Base-by-base conservation (phyloP, 2,797 vertebrate species). In the Channa striata region DNA sequence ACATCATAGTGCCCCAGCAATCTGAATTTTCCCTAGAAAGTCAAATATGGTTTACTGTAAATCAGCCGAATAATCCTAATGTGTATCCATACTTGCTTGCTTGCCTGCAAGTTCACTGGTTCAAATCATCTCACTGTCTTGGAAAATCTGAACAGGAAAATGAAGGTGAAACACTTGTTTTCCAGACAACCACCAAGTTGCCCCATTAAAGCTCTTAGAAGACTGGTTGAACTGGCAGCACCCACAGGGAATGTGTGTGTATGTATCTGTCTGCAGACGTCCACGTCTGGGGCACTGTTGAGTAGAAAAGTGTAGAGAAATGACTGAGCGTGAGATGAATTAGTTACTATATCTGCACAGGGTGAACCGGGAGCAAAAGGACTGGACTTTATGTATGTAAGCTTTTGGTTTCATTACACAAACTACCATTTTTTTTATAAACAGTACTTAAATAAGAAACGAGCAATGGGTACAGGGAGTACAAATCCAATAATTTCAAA, bases 61-160 rank as follows among this genome's bases (percentile, higher is more conserved):
- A 88, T 86, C 78, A 74, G 72, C 69, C 56, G 34, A 82, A 77
- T 83, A 84, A 84, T 81, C 72, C 75, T 75, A 79, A 53, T 20
- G 53, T 68, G 64, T 69, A 74, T 57, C 75, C 71, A 70, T 78
- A 62, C 77, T 84, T 51, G 72, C 58, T 85, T 78, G 82, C 68
- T 65, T 72, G 75, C 80, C 72, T 77, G 53, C 66, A 78, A 80
- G 74, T 53, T 82, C 47, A 63, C 69, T 78, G 78, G 63, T 83
- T 88, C 78, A 81, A 83, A 88, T 81, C 71, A 82, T 84, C 77
- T 75, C 67, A 63, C 72, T 81, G 74, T 56, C 82, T 84, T 77
- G 87, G 87, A 90, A 92, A 90, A 89, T 86, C 82, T 89, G 82
- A 90, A 86, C 37, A 71, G 58, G 61, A 80, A 87, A 89, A 81